Evolutionary conservation across 1,140 invertebrate species (phyloP).

Genomic region (Brachionus angularis): DNA sequence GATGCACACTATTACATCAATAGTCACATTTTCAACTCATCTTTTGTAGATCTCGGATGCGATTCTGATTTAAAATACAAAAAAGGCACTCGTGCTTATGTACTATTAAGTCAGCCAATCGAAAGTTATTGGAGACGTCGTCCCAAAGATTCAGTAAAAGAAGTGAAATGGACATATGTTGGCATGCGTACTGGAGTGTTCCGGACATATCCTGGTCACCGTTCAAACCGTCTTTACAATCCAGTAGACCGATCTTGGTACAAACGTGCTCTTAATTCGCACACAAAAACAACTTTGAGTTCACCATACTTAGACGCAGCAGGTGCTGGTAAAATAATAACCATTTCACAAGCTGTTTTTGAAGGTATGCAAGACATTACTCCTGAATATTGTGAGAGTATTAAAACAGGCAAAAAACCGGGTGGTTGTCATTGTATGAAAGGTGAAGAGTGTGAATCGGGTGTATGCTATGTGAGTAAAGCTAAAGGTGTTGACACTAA

Average conservation of each 20-base stretch:
- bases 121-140: constrained; percentile 56
- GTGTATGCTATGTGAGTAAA: constrained; percentile 56
- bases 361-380: constrained; percentile 57
- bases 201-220: constrained; percentile 58
- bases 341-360: constrained; percentile 59
- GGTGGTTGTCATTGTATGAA: constrained; percentile 55
- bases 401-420: constrained; percentile 49
- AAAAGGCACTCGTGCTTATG: constrained; percentile 54
- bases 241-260: constrained; percentile 59
- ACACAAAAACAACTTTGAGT: constrained; percentile 58
- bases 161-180: constrained; percentile 60
- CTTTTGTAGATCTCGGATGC: constrained; percentile 44
- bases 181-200: constrained; percentile 59
- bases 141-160: constrained; percentile 55
- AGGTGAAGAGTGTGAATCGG: constrained; percentile 47
- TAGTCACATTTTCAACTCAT: constrained; percentile 42
- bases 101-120: constrained; percentile 58
- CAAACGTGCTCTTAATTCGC: constrained; percentile 53
- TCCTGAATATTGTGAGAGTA: constrained; percentile 52
- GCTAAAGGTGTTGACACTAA: constrained; percentile 51
- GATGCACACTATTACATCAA: constrained; percentile 59
- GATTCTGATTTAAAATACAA: constrained; percentile 51
- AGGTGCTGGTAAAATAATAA: constrained; percentile 59
- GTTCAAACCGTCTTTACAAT: constrained; percentile 57
- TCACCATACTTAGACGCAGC: constrained; percentile 60